Percentiles rank a stretch among this genome's conserved stretches.
phyloP scores from a whole-genome alignment of 2,113 vertebrate species.

The Pampusana beccarii region DNA sequence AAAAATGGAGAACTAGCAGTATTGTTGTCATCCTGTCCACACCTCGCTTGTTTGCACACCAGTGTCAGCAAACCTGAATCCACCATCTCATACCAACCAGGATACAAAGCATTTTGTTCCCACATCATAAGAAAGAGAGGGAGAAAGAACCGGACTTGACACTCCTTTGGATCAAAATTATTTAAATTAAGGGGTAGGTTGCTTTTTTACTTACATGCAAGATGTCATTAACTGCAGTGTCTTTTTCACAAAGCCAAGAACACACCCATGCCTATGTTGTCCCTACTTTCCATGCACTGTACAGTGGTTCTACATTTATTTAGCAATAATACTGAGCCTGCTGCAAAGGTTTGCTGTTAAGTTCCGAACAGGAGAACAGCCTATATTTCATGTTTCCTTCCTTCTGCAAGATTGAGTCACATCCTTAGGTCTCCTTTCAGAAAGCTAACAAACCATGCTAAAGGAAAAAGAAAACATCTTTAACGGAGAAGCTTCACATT shows the following conservation, averaged over 20 bases:
- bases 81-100: not conserved
- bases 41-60: not conserved
- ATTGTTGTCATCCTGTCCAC: not conserved
- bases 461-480: not conserved
- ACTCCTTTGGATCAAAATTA: not conserved
- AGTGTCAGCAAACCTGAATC: not conserved
- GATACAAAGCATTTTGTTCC: not conserved
- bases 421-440: conserved; percentile 56
- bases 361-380: conserved; percentile 22
- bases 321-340: not conserved
- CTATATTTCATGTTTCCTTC: conserved; percentile 65
- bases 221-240: not conserved
- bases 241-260: not conserved
- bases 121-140: not conserved
- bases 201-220: not conserved
- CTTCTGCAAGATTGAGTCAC: conserved; percentile 66
- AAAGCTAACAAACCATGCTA: conserved; percentile 11
- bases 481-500: not conserved
- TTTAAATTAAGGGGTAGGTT: not conserved
- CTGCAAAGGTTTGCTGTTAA: not conserved
- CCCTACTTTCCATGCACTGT: not conserved
- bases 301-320: not conserved
- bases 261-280: rapidly evolving
- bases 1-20: not conserved
- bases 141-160: not conserved